Conservation (phyloP, 2,797 vertebrate species). For the Squalus acanthias region DNA sequence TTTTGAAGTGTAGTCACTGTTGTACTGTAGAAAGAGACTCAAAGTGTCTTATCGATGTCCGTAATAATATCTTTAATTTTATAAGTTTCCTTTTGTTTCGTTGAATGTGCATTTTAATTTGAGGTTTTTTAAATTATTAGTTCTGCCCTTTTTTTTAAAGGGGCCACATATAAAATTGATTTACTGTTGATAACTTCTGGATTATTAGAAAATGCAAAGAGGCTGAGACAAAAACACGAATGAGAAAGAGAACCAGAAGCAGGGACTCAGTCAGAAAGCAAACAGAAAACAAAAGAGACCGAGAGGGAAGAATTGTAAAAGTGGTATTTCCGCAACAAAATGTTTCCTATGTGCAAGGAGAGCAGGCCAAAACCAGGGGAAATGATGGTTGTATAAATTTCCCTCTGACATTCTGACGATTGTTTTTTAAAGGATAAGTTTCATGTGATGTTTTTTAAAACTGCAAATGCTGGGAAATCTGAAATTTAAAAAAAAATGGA, state of each 20-base stretch:
- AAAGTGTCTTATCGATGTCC: neutral
- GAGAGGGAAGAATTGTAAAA: neutral
- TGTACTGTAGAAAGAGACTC: neutral
- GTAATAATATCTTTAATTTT: neutral
- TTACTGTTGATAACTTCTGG: too few relatives aligned
- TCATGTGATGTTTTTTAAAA: neutral
- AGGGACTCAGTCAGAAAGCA: neutral
- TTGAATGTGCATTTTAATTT: neutral
- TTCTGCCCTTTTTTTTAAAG: too few relatives aligned
- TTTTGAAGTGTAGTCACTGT: neutral
- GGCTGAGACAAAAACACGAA: neutral
- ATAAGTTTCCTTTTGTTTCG: neutral
- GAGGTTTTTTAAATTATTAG: neutral
- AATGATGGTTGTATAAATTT: neutral
- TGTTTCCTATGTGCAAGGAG: neutral
- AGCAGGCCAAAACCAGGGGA: neutral
- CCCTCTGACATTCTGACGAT: neutral
- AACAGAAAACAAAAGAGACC: neutral
- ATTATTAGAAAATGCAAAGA: neutral
- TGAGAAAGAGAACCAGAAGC: slow-evolving; percentile 38
- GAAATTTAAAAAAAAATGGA: neutral
- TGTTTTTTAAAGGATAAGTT: neutral
- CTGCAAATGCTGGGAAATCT: neutral
- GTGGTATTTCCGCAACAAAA: neutral
- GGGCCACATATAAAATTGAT: neutral